phyloP scores from a whole-genome alignment of 2,113 vertebrate genomes.

The Cynocephalus volans region DNA sequence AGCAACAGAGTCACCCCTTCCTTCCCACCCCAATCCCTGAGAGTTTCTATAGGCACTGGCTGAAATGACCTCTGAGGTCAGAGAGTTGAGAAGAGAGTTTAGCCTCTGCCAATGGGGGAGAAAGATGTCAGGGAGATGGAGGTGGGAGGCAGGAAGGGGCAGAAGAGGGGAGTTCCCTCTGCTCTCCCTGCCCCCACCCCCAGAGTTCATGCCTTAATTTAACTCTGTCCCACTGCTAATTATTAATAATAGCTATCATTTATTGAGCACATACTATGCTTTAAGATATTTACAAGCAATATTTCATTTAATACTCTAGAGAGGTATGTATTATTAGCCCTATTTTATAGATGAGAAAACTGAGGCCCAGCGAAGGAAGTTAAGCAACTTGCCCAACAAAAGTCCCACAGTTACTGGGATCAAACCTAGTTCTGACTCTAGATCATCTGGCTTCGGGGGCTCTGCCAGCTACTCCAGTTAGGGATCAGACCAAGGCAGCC shows the following conservation, averaged over 20 bases:
- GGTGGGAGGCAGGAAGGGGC: constrained; percentile 5
- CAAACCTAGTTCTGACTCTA: not conserved
- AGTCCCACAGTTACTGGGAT: constrained; percentile 5
- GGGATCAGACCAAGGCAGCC: not conserved
- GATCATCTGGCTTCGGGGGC: not conserved
- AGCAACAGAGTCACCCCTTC: not conserved
- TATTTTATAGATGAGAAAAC: constrained; percentile 82
- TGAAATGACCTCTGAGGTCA: constrained; percentile 20
- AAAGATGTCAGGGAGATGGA: not conserved
- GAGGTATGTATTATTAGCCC: constrained; percentile 76
- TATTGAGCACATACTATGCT: constrained; percentile 78
- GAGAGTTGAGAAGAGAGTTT: not conserved
- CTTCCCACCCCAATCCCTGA: not conserved
- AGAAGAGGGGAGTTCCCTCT: constrained; percentile 38
- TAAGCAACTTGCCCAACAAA: constrained; percentile 45
- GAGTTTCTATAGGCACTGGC: not conserved
- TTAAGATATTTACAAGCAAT: constrained; percentile 85
- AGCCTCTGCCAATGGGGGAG: not conserved
- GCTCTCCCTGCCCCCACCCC: not conserved
- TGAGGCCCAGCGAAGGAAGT: constrained; percentile 76
- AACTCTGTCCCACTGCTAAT: constrained; percentile 81
- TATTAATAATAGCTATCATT: constrained; percentile 84
- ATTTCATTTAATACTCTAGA: constrained; percentile 75
- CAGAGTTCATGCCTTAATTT: constrained; percentile 73
- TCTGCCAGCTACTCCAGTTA: not conserved